phyloP scores from a whole-genome alignment of 2,113 vertebrate species.

The Panthera uncia region DNA sequence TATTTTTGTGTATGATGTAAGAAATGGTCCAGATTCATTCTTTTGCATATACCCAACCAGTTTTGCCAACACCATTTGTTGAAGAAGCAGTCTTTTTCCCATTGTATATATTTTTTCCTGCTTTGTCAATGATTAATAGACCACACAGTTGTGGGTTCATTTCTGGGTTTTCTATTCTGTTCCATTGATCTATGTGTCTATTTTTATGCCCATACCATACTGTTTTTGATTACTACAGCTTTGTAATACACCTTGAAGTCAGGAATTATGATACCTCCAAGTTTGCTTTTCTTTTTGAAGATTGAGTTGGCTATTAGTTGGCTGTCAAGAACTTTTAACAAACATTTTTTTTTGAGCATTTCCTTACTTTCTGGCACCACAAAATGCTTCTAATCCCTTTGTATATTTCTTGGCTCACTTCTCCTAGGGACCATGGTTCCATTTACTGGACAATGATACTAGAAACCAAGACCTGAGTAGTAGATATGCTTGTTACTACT shows the following conservation, averaged over 20 bases:
- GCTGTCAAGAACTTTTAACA: not conserved
- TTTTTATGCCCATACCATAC: not conserved
- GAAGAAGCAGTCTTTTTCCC: not conserved
- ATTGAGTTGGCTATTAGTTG: not conserved
- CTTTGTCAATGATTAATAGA: not conserved
- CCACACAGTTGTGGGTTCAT: not conserved
- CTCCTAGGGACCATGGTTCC: not conserved
- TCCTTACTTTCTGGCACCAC: not conserved
- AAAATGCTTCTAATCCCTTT: not conserved
- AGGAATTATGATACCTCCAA: not conserved
- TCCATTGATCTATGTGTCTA: not conserved
- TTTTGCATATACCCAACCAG: not conserved
- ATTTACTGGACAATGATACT: not conserved
- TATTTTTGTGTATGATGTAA: not conserved
- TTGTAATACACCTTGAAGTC: not conserved
- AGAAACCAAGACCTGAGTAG: not conserved
- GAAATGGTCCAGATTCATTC: not conserved
- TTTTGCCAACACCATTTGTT: not conserved
- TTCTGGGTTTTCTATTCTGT: not conserved
- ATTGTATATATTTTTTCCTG: not conserved
- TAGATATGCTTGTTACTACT: not conserved
- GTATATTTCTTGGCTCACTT: not conserved
- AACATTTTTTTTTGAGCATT: not conserved
- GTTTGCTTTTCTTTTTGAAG: not conserved
- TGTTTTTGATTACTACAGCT: not conserved